Evolutionary conservation across 1,140 invertebrate genomes (phyloP).

Genomic region (Phenacoccus solenopsis): DNA sequence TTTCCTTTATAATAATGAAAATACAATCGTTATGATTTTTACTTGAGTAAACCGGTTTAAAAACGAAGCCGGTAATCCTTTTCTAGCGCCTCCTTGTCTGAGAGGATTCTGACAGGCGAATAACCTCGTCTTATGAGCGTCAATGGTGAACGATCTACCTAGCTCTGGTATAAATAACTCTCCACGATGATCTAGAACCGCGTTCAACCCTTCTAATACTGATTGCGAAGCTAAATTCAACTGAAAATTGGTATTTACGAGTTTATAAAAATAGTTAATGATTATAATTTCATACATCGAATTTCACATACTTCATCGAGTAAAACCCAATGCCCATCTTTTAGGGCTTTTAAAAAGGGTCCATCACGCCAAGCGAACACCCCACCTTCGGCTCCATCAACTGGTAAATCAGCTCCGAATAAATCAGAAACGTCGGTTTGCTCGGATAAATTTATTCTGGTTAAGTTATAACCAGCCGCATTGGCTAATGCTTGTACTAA

Average conservation of each 20-base stretch:
- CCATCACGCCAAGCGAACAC: slow-evolving; percentile 94
- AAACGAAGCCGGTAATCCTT: slow-evolving; percentile 93
- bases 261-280: too few relatives aligned
- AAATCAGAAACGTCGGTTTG: slow-evolving; percentile 97
- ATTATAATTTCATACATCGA: background rate
- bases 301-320: slow-evolving; percentile 66
- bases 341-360: slow-evolving; percentile 82
- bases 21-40: slow-evolving; percentile 20
- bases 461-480: slow-evolving; percentile 58
- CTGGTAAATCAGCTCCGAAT: slow-evolving; percentile 94
- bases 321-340: slow-evolving; percentile 88
- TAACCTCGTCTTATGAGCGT: slow-evolving; percentile 55
- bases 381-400: slow-evolving; percentile 70
- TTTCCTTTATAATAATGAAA: too few relatives aligned
- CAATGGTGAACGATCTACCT: slow-evolving; percentile 68
- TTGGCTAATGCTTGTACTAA: slow-evolving; percentile 83
- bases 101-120: slow-evolving; percentile 98
- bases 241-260: slow-evolving; percentile 31
- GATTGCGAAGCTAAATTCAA: slow-evolving; percentile 96
- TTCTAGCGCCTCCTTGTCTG: slow-evolving; percentile 86
- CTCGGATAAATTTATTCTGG: slow-evolving; percentile 94
- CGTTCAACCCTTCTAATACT: slow-evolving; percentile 95
- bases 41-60: slow-evolving; percentile 95
- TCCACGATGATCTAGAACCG: slow-evolving; percentile 93
- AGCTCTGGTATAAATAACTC: slow-evolving; percentile 95